phyloP scores from a whole-genome alignment of 2,797 vertebrate genomes.

The Heteromormyrus szaboi region DNA sequence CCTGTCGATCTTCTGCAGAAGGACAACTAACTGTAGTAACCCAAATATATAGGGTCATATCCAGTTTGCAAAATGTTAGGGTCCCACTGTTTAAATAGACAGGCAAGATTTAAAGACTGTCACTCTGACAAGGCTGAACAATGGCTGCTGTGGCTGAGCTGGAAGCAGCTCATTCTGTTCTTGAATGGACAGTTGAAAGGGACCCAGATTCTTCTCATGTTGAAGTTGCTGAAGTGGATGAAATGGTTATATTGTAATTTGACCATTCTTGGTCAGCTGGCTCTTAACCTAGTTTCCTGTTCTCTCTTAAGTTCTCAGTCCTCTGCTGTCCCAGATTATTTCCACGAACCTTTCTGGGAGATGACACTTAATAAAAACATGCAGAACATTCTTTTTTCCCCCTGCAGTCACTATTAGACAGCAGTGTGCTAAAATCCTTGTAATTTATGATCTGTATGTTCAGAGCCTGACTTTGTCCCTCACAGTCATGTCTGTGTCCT shows the following conservation, averaged over 20 bases:
- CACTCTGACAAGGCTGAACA: not conserved
- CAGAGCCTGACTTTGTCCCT: not conserved
- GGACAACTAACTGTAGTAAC: not conserved
- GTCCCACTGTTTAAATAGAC: not conserved
- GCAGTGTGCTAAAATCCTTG: not conserved
- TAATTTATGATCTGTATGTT: not conserved
- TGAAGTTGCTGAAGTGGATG: not conserved
- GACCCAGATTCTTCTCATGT: not conserved
- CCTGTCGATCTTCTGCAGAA: not conserved
- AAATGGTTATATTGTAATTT: not conserved
- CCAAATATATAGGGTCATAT: not conserved
- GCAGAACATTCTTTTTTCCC: not conserved
- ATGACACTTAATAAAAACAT: not conserved
- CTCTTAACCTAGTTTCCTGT: not conserved
- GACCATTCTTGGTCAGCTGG: not conserved
- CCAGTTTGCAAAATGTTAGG: not conserved
- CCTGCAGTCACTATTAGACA: not conserved
- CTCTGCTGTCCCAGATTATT: slow-evolving; percentile 6
- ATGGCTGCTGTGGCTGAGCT: not conserved
- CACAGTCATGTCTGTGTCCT: slow-evolving; percentile 17
- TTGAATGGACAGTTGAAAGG: not conserved
- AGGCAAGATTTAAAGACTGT: not conserved
- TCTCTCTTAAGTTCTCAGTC: not conserved
- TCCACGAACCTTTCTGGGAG: not conserved
- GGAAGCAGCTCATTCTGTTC: not conserved